Conservation (phyloP, 1,140 invertebrate genomes). For the Idris sp. region DNA sequence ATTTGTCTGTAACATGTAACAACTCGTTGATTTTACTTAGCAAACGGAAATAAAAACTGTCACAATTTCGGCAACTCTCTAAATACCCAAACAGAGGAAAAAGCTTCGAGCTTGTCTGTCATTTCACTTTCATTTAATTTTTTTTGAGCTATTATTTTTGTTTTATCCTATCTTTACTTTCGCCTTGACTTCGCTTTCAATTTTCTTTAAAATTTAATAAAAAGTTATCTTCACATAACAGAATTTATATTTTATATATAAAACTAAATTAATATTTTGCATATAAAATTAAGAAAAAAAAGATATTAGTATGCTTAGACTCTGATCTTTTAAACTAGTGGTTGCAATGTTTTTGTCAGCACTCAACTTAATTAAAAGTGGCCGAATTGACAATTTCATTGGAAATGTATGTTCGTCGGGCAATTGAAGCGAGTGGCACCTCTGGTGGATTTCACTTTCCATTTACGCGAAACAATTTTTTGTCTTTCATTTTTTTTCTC, state of each 20-base stretch:
- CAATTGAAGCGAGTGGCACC: slow-evolving; percentile 48
- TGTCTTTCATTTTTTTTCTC: slow-evolving; percentile 43
- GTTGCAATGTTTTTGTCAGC: no score
- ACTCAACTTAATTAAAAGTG: no score
- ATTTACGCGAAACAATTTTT: slow-evolving; percentile 56
- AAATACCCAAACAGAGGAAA: slow-evolving; percentile 27
- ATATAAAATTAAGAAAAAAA: no score
- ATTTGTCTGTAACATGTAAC: no score
- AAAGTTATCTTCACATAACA: no score
- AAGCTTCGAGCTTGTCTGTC: slow-evolving; percentile 2
- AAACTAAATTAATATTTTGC: no score
- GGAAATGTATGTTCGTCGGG: slow-evolving; percentile 21
- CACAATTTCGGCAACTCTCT: slow-evolving; percentile 38
- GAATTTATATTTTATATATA: no score
- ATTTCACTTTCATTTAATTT: slow-evolving; percentile 49
- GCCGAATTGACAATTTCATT: slow-evolving; percentile 23
- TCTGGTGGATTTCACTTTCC: slow-evolving; percentile 57
- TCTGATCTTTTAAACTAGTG: no score
- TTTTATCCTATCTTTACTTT: slow-evolving; percentile 45
- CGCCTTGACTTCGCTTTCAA: slow-evolving; percentile 44
- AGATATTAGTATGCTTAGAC: no score
- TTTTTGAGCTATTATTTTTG: slow-evolving; percentile 34
- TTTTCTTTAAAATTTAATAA: slow-evolving; percentile 18
- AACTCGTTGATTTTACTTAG: slow-evolving; percentile 3
- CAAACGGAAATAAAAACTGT: slow-evolving; percentile 31